Conservation (phyloP, 2,888 invertebrate species). For the Euplexia lucipara region DNA sequence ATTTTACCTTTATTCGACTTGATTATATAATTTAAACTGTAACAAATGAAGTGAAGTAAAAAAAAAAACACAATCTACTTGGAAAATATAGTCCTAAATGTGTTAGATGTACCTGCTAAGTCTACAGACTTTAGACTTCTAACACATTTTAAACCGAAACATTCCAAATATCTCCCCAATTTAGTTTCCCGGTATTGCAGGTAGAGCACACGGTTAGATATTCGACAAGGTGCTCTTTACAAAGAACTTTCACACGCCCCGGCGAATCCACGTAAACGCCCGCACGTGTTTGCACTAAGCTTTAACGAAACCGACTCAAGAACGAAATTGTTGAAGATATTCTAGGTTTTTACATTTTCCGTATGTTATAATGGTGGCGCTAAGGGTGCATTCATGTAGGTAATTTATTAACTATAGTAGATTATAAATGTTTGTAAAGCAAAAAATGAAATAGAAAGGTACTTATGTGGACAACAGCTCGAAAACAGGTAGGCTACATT, state of each 20-base stretch:
- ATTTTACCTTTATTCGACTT: too few relatives aligned
- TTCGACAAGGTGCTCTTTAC: slow-evolving; percentile 65
- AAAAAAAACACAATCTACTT: too few relatives aligned
- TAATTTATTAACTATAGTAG: not conserved
- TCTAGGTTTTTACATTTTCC: slow-evolving; percentile 31
- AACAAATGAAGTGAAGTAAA: too few relatives aligned
- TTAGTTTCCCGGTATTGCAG: slow-evolving; percentile 51
- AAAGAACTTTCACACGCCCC: slow-evolving; percentile 69
- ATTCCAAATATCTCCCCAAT: slow-evolving; percentile 49
- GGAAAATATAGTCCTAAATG: too few relatives aligned
- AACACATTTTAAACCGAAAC: slow-evolving; percentile 20
- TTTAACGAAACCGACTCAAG: slow-evolving; percentile 55
- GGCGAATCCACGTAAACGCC: slow-evolving; percentile 57
- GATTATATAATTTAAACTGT: too few relatives aligned
- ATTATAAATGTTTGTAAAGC: too few relatives aligned
- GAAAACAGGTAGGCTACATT: too few relatives aligned
- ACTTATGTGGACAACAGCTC: too few relatives aligned
- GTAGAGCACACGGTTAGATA: slow-evolving; percentile 57
- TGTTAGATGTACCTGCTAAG: too few relatives aligned
- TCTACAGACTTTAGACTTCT: not conserved
- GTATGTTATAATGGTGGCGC: not conserved
- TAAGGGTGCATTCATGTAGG: not conserved
- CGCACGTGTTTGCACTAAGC: slow-evolving; percentile 62
- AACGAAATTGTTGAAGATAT: slow-evolving; percentile 58
- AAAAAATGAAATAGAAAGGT: too few relatives aligned